phyloP scores from a whole-genome alignment of 2,888 invertebrate genomes.

The Dolichopus griseipennis region DNA sequence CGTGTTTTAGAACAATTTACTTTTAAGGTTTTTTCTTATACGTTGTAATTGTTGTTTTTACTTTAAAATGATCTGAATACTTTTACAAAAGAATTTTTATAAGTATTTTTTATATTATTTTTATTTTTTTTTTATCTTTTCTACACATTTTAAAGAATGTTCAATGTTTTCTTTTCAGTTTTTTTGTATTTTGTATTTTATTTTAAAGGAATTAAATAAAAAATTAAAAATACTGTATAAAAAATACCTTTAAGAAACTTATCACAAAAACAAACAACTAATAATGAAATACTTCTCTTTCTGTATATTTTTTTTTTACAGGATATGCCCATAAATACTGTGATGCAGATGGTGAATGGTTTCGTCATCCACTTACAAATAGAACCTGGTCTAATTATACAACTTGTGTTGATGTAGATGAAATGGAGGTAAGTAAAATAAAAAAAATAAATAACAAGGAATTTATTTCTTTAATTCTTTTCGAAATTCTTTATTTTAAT shows the following conservation, averaged over 20 bases:
- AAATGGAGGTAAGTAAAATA: slow-evolving; percentile 51
- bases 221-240: neutral
- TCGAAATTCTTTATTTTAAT: slow-evolving; percentile 10
- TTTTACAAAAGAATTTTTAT: neutral
- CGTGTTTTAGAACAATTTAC: neutral
- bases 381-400: slow-evolving; percentile 86
- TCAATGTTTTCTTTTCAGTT: too few species aligned
- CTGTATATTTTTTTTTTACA: slow-evolving; percentile 37
- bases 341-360: slow-evolving; percentile 73
- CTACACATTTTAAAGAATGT: too few species aligned
- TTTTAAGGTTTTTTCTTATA: neutral
- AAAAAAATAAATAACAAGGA: slow-evolving; percentile 12
- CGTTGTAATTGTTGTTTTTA: neutral
- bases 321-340: slow-evolving; percentile 77
- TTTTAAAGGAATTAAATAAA: neutral
- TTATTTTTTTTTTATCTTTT: neutral
- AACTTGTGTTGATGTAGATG: slow-evolving; percentile 67
- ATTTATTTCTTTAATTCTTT: slow-evolving; percentile 9
- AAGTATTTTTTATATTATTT: neutral
- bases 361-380: slow-evolving; percentile 64
- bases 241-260: neutral
- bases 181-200: too few species aligned
- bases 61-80: neutral
- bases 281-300: neutral
- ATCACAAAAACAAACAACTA: too few species aligned